These are phyloP conservation scores for Muntiacus reevesi DNA, from an alignment of 2,113 vertebrate species.

Conservation along the genomic window DNA sequence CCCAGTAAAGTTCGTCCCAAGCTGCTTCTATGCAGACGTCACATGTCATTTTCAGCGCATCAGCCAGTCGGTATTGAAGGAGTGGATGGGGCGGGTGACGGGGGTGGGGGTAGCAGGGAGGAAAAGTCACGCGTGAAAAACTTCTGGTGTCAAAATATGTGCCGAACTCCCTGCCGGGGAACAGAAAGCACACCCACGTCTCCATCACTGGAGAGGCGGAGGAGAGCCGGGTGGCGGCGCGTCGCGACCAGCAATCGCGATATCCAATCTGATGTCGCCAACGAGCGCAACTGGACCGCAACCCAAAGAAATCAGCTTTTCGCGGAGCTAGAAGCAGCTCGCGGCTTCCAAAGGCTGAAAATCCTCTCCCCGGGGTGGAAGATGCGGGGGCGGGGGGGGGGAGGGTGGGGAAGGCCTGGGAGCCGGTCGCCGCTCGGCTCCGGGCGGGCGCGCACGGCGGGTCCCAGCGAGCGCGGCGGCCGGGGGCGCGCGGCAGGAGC, in stretches of 20 bases:
- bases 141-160: not conserved
- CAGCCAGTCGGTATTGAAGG: not conserved
- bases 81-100: not conserved
- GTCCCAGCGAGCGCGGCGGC: not conserved
- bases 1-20: not conserved
- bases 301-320: not conserved
- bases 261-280: not conserved
- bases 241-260: not conserved
- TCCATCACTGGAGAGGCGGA: not conserved
- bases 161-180: not conserved
- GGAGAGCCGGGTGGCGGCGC: not conserved
- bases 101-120: not conserved
- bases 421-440: not conserved
- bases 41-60: not conserved
- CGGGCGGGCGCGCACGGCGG: not conserved
- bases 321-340: not conserved
- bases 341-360: not conserved
- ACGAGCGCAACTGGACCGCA: not conserved
- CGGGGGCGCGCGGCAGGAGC: not conserved
- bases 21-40: not conserved
- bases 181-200: not conserved
- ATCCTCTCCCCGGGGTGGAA: not conserved
- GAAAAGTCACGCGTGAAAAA: not conserved
- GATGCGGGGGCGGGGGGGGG: not conserved
- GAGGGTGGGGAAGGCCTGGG: rapidly evolving